A percentile compares a stretch with the other conserved stretches of the same genome.
Conservation (phyloP, 2,797 vertebrate genomes). For the Cirrhinus mrigala region DNA sequence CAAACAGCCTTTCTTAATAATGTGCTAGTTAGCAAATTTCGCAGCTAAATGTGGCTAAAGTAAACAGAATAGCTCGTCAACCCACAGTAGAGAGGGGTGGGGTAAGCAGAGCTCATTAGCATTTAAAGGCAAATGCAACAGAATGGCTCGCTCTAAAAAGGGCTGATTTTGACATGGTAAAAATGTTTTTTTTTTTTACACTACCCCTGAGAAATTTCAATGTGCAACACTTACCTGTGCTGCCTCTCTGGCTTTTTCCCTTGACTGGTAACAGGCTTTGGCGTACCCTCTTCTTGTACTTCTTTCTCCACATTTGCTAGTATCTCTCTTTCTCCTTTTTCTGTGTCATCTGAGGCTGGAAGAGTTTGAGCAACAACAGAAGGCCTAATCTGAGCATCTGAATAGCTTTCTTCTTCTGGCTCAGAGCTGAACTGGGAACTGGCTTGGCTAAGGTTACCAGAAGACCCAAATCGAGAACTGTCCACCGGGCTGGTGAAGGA, state of each 20-base stretch:
- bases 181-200: no score
- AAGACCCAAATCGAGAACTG: slow-evolving; percentile 89
- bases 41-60: no score
- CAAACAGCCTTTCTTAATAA: no score
- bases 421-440: slow-evolving; percentile 92
- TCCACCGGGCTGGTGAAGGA: slow-evolving; percentile 82
- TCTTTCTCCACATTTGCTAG: slow-evolving; percentile 67
- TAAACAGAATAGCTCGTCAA: no score
- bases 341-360: slow-evolving; percentile 58
- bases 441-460: slow-evolving; percentile 89
- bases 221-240: slow-evolving; percentile 20
- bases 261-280: slow-evolving; percentile 46
- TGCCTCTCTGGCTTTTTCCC: slow-evolving; percentile 61
- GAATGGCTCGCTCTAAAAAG: no score
- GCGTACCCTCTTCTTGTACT: slow-evolving; percentile 55
- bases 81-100: no score
- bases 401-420: slow-evolving; percentile 82
- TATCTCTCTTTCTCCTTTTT: slow-evolving; percentile 65
- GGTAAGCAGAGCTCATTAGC: no score
- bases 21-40: no score
- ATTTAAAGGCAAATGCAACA: no score
- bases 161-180: no score
- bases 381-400: slow-evolving; percentile 54
- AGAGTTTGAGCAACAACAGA: slow-evolving; percentile 66
- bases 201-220: no score